Evolutionary conservation across 2,888 invertebrate species (phyloP), one percentile per base, ranked within the genome.

Genomic region (Platerodrilus igneus): DNA sequence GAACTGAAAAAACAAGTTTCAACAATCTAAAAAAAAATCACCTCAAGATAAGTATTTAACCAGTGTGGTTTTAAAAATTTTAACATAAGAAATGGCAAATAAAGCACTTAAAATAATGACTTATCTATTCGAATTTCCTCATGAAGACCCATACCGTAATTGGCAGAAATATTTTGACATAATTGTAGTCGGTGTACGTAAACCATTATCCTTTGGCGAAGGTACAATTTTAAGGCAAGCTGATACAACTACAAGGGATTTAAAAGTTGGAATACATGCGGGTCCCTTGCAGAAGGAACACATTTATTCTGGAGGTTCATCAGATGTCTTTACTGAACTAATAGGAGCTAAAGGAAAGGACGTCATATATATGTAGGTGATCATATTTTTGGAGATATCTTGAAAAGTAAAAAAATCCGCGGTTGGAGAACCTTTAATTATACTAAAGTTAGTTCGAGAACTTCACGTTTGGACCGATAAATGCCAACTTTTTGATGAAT

Each of bases 371-470:
- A n/a, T n/a, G 82, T 97, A 41, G 97, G 97, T 18, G 97, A 99
- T 72, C 97, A 99, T 70, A 97, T 99, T 58, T 99, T 96, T 69
- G 95, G 97, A 27, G 99, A 99, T 65, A 97, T 99, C 56, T 77
- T 99, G 46, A 96, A 96, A 66, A 95, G 94, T 19, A 99, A 97
- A 74, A 99, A 97, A 71, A 91, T 91, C 48, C 79, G 92, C 19
- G 97, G 97, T 1, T 99, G 99, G 99, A 78, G 96, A 54, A 99
- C 97, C n/a, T 72, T 79, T 99, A 21, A 90, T 99, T 54, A 89
- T 99, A 9, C 99, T 97, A 0, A 97, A 99, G 68, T 68, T 99
- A 52, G 88, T 90, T 10, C 88, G 93, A 58, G 99, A 97, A 67
- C 71, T 97, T 35, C 87, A 91, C 61, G 97, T 97, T 23, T 99